Percentiles rank a stretch among this genome's conserved stretches.
phyloP scores from a whole-genome alignment of 2,797 vertebrate species.

The Acanthurus leucopareius region DNA sequence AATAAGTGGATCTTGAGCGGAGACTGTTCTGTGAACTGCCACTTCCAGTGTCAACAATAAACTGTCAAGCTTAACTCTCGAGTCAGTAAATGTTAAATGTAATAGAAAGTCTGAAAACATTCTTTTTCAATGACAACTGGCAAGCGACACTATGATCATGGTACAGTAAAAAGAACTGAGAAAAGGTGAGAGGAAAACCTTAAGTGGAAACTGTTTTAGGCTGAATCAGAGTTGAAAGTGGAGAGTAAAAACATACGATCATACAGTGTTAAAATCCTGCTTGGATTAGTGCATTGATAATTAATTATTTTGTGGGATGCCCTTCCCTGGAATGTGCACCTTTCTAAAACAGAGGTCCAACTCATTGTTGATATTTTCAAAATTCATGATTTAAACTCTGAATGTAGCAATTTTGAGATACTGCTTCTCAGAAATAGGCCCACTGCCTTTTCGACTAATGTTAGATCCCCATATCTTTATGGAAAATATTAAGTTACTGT shows the following conservation, averaged over 20 bases:
- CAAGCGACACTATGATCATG: not conserved
- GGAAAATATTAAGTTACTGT: not conserved
- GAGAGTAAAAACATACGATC: too few relatives aligned
- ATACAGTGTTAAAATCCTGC: not conserved
- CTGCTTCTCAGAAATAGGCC: not conserved
- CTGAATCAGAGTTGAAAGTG: not conserved
- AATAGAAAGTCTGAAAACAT: too few relatives aligned
- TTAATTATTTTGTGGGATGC: not conserved
- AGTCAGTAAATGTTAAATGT: too few relatives aligned
- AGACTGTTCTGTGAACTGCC: not conserved
- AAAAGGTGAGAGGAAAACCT: not conserved
- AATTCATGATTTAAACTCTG: not conserved
- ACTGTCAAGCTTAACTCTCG: too few relatives aligned
- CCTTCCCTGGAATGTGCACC: too few relatives aligned
- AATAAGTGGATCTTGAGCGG: not conserved
- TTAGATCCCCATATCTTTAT: not conserved
- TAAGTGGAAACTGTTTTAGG: not conserved
- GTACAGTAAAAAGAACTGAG: not conserved
- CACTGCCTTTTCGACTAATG: not conserved
- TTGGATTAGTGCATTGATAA: not conserved
- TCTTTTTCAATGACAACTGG: too few relatives aligned
- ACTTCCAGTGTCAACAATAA: not conserved
- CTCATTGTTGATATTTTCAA: not conserved
- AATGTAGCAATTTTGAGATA: not conserved
- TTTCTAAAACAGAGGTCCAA: too few relatives aligned